Evolutionary conservation across 1,140 invertebrate species (phyloP).

Genomic region (Cryptotermes secundus): DNA sequence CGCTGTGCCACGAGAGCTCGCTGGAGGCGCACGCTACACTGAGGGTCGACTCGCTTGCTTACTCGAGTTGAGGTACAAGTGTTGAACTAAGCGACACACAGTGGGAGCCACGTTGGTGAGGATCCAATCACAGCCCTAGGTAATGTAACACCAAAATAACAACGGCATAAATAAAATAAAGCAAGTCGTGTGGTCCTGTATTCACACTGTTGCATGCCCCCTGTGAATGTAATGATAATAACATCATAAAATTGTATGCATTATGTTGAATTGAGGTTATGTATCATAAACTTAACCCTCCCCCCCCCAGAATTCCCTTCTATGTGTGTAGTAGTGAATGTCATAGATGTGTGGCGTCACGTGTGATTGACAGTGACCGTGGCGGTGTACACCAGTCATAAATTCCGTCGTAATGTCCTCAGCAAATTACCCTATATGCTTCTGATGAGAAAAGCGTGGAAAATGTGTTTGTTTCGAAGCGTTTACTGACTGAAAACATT

Average conservation of each 20-base stretch:
- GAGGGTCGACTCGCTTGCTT: neutral
- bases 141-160: neutral
- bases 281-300: neutral
- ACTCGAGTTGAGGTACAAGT: neutral
- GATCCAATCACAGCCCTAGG: neutral
- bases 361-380: neutral
- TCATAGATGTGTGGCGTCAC: neutral
- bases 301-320: neutral
- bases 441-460: neutral
- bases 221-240: neutral
- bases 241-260: neutral
- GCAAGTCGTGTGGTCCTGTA: neutral
- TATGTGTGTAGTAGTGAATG: neutral
- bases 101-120: neutral
- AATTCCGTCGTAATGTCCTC: neutral
- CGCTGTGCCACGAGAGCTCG: neutral
- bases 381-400: neutral
- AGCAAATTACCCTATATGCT: neutral
- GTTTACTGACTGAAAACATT: too few relatives aligned
- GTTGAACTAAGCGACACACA: neutral
- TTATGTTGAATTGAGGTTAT: conserved; percentile 6
- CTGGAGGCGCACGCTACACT: neutral
- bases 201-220: neutral
- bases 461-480: neutral
- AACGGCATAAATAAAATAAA: neutral